Conservation (phyloP, 1,140 invertebrate genomes). For the Ctenoplectra terminalis region DNA sequence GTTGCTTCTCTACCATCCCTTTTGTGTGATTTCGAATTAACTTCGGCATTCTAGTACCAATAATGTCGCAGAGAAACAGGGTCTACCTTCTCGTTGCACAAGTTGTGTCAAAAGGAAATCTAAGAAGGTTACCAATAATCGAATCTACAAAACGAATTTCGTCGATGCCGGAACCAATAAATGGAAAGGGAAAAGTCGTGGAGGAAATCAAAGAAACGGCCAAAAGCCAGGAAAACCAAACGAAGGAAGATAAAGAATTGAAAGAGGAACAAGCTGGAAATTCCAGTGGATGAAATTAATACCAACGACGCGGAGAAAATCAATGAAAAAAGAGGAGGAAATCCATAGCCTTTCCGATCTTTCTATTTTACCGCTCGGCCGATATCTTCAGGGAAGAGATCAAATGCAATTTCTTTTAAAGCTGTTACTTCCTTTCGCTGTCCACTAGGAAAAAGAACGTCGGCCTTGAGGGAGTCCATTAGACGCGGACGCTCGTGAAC, state of each 20-base stretch:
- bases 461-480: slow-evolving; percentile 67
- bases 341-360: neutral
- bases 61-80: neutral
- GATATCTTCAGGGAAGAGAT: slow-evolving; percentile 49
- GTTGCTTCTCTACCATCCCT: neutral
- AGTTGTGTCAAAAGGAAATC: slow-evolving; percentile 14
- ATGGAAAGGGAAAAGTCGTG: neutral
- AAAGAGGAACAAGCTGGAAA: slow-evolving; percentile 14
- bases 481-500: slow-evolving; percentile 64
- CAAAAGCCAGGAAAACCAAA: neutral
- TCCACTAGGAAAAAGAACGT: slow-evolving; percentile 58
- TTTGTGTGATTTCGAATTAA: neutral
- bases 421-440: slow-evolving; percentile 66
- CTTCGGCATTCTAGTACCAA: neutral
- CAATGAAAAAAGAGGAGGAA: neutral
- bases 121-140: slow-evolving; percentile 33
- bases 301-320: slow-evolving; percentile 42
- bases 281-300: slow-evolving; percentile 62
- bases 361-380: neutral
- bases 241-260: neutral
- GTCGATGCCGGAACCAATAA: neutral
- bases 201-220: slow-evolving; percentile 33
- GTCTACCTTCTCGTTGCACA: neutral
- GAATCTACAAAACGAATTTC: slow-evolving; percentile 31
- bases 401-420: slow-evolving; percentile 74